Base-by-base conservation (phyloP, 2,888 invertebrate genomes). In the Hyposoter dolosus region DNA sequence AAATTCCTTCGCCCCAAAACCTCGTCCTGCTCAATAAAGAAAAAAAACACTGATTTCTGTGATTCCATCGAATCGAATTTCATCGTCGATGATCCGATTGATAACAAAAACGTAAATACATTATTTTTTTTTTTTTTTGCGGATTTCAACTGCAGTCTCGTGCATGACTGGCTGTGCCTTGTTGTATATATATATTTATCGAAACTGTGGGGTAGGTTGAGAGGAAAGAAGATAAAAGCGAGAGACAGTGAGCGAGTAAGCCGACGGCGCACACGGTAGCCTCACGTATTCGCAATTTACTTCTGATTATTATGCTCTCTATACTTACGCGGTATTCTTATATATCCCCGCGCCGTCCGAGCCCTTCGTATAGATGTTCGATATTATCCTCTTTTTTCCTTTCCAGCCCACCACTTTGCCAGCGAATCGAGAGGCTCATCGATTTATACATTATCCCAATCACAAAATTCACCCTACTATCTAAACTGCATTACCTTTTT, bases 211-310 rank as follows among this genome's bases (percentile, higher is more conserved):
- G 71, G 65, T 53, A 77, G 81, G 83, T 56, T 65, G 74, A 75
- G 68, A 63, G 76, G 45, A 63, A 75, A 3, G 28, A 43, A 19
- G 43, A 43, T 35, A 43, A 15, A 74, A 32, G 19, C 19, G 17
- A 65, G 50, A 50, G n/a, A 78, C 66, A 60, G 47, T 23, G 77
- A 80, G 43, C 40, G 76, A 63, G 74, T 83, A 79, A 83, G 86
- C 86, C 88, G 89, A 90, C 92, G 90, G 90, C 91, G 90, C 91
- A 93, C 92, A 93, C 94, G 93, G 94, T 94, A 94, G 94, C 94
- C 91, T 94, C 94, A 94, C 94, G 94, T 94, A 91, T 91, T 90
- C 89, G 93, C 93, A 94, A 94, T 94, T 94, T 94, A 91, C 93
- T 93, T 93, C 92, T 93, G 93, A 94, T 94, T 93, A 93, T 93